Percentiles rank a stretch among this genome's conserved stretches.
Conservation (phyloP, 1,140 invertebrate genomes). For the Forficula auricularia region DNA sequence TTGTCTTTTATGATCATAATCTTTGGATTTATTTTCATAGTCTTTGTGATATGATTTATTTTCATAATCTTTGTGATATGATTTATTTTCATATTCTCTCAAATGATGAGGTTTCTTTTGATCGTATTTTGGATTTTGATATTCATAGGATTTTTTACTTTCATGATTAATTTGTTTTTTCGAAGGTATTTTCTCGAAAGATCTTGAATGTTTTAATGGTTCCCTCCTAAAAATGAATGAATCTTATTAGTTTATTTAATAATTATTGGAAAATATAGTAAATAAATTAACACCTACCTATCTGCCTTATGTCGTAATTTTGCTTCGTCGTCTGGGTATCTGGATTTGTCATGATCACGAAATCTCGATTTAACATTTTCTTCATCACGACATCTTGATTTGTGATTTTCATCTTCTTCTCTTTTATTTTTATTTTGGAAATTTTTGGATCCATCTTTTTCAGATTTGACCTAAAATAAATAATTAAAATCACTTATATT, state of each 20-base stretch:
- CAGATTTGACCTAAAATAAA: conserved; percentile 12
- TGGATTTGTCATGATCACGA: conserved; percentile 3
- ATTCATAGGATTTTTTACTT: conserved; percentile 15
- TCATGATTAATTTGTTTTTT: too few relatives aligned
- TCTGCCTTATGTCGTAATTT: not conserved
- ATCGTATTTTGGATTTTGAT: conserved; percentile 26
- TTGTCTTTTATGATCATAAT: conserved; percentile 15
- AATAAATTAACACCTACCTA: too few relatives aligned
- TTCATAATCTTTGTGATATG: too few relatives aligned
- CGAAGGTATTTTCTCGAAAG: too few relatives aligned
- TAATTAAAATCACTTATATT: too few relatives aligned
- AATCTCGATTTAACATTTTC: conserved; percentile 1
- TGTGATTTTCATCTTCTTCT: not conserved
- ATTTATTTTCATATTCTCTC: too few relatives aligned
- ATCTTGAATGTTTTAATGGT: too few relatives aligned
- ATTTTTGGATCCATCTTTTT: conserved; percentile 16
- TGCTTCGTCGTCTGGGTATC: conserved; percentile 7
- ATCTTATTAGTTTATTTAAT: too few relatives aligned
- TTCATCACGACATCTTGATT: conserved; percentile 4
- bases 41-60: too few relatives aligned
- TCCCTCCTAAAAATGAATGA: too few relatives aligned
- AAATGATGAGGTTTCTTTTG: conserved; percentile 21
- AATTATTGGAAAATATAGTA: too few relatives aligned
- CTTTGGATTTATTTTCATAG: too few relatives aligned
- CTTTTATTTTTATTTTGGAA: conserved; percentile 13